phyloP scores from a whole-genome alignment of 2,888 invertebrate genomes.

The Drosophila austrosaltans region DNA sequence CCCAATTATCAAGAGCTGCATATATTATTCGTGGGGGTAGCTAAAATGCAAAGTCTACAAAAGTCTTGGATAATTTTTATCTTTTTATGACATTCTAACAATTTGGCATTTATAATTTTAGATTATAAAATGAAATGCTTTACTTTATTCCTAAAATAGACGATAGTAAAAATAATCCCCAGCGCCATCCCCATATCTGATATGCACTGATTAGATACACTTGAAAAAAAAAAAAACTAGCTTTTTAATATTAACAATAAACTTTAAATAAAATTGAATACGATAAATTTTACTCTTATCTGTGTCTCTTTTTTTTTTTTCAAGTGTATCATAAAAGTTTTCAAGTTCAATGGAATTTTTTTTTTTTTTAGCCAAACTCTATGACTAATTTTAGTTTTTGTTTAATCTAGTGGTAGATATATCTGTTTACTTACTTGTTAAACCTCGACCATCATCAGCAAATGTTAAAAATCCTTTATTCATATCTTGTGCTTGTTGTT shows the following conservation, averaged over 20 bases:
- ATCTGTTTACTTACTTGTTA: slow-evolving; percentile 90
- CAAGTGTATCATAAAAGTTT: neutral
- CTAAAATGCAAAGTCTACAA: no score
- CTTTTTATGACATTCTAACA: neutral
- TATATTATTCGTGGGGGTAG: no score
- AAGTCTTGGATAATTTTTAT: neutral
- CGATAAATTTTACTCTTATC: no score
- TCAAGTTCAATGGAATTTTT: slow-evolving; percentile 1
- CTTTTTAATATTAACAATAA: neutral
- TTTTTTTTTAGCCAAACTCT: neutral
- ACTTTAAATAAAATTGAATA: no score
- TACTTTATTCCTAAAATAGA: slow-evolving; percentile 6
- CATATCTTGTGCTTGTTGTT: slow-evolving; percentile 91
- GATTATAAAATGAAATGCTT: neutral
- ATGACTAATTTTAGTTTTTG: neutral
- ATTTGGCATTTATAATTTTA: neutral
- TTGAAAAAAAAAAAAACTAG: neutral
- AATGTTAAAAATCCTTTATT: slow-evolving; percentile 95
- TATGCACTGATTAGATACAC: slow-evolving; percentile 2
- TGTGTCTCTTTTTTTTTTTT: neutral
- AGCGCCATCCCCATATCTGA: slow-evolving; percentile 6
- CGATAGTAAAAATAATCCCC: slow-evolving; percentile 1
- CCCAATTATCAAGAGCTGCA: no score
- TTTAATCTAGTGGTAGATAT: neutral
- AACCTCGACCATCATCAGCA: slow-evolving; percentile 91